A percentile compares a stretch with the other conserved stretches of the same genome.
These are phyloP conservation scores for Trilocha varians DNA, from an alignment of 2,888 invertebrate genomes.

Conservation along the genomic window DNA sequence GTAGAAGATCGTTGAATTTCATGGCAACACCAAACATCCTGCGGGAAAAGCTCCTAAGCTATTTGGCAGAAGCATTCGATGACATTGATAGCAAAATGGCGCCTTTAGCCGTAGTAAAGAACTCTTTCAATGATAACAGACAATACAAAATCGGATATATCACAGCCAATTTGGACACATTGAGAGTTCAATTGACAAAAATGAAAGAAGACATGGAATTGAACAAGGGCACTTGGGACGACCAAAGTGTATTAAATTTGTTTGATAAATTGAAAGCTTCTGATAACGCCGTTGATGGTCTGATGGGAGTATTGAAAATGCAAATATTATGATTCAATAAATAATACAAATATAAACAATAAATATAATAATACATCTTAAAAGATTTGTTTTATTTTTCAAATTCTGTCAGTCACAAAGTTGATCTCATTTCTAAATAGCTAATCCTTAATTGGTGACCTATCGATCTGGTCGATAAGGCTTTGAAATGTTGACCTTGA, in stretches of 20 bases:
- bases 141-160: slow-evolving; percentile 36
- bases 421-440: too few species aligned
- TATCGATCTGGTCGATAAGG: too few species aligned
- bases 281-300: slow-evolving; percentile 16
- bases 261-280: slow-evolving; percentile 30
- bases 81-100: slow-evolving; percentile 26
- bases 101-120: slow-evolving; percentile 20
- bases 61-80: slow-evolving; percentile 24
- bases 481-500: too few species aligned
- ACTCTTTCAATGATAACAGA: slow-evolving; percentile 16
- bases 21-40: slow-evolving; percentile 13
- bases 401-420: too few species aligned
- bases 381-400: too few species aligned
- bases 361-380: too few species aligned
- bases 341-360: background rate
- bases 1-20: slow-evolving; percentile 8
- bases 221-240: slow-evolving; percentile 21
- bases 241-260: slow-evolving; percentile 24
- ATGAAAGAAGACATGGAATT: slow-evolving; percentile 21
- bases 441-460: too few species aligned
- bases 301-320: slow-evolving; percentile 20
- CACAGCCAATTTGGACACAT: slow-evolving; percentile 32
- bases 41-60: slow-evolving; percentile 24
- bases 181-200: slow-evolving; percentile 26
- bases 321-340: background rate